phyloP scores from a whole-genome alignment of 2,113 vertebrate species.

The Cariama cristata region DNA sequence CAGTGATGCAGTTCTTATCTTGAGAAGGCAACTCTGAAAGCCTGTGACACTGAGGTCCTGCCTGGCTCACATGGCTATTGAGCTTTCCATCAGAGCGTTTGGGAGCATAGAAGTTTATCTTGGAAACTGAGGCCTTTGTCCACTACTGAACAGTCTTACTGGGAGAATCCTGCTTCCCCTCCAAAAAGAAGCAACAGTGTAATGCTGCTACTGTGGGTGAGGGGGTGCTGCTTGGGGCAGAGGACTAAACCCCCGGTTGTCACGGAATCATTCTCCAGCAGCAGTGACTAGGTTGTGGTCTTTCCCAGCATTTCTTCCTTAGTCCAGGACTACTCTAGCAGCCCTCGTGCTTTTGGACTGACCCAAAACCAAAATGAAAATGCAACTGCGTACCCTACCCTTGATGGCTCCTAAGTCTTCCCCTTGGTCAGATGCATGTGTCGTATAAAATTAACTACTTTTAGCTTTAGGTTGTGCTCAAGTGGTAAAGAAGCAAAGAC shows the following conservation, averaged over 20 bases:
- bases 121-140: not conserved
- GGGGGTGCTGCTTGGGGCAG: rapidly evolving
- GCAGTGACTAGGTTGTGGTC: not conserved
- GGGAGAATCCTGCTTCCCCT: not conserved
- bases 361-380: not conserved
- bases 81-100: not conserved
- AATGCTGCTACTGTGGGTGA: not conserved
- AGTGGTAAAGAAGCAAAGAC: not conserved
- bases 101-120: not conserved
- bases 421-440: not conserved
- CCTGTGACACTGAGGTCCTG: not conserved
- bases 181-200: not conserved
- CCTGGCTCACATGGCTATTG: not conserved
- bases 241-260: not conserved
- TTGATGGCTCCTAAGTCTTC: not conserved
- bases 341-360: not conserved
- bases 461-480: not conserved
- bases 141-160: not conserved
- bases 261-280: not conserved
- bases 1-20: not conserved
- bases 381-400: not conserved
- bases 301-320: not conserved
- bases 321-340: not conserved
- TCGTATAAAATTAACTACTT: not conserved
- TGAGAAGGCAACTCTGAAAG: not conserved